These are phyloP conservation scores for Balearica regulorum DNA, from an alignment of 2,797 vertebrate species.

Conservation along the genomic window DNA sequence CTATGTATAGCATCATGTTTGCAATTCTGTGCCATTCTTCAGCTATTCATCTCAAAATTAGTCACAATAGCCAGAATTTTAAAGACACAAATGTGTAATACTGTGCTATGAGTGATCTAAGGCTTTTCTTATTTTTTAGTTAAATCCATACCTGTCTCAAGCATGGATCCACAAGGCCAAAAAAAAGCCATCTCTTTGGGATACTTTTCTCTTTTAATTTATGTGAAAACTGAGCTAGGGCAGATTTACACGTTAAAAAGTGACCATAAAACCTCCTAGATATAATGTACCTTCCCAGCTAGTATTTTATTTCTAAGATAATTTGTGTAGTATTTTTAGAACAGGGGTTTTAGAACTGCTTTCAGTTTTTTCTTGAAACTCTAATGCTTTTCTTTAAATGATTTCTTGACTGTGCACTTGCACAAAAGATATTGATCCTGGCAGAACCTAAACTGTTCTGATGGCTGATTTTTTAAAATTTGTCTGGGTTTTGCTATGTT, in stretches of 20 bases:
- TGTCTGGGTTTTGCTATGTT: background rate
- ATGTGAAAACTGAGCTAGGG: conserved; percentile 9
- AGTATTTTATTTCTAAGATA: conserved; percentile 8
- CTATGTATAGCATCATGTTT: conserved; percentile 27
- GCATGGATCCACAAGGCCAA: conserved; percentile 12
- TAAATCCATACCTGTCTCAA: background rate
- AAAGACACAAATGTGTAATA: background rate
- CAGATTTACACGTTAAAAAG: background rate
- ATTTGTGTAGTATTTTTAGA: background rate
- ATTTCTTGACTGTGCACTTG: background rate
- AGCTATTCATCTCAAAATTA: conserved; percentile 52
- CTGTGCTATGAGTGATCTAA: conserved; percentile 27
- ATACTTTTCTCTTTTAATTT: conserved; percentile 1
- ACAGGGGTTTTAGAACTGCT: background rate
- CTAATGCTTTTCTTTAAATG: background rate
- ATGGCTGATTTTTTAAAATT: background rate
- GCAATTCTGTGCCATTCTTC: conserved; percentile 47
- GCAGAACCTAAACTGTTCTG: background rate
- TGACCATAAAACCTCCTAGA: background rate
- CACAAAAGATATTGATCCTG: background rate
- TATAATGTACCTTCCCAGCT: background rate
- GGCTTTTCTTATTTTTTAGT: background rate
- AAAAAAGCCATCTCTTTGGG: background rate
- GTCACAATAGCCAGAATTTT: conserved; percentile 32
- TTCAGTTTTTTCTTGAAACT: background rate